phyloP scores from a whole-genome alignment of 2,888 invertebrate species.

The Rhingia campestris region DNA sequence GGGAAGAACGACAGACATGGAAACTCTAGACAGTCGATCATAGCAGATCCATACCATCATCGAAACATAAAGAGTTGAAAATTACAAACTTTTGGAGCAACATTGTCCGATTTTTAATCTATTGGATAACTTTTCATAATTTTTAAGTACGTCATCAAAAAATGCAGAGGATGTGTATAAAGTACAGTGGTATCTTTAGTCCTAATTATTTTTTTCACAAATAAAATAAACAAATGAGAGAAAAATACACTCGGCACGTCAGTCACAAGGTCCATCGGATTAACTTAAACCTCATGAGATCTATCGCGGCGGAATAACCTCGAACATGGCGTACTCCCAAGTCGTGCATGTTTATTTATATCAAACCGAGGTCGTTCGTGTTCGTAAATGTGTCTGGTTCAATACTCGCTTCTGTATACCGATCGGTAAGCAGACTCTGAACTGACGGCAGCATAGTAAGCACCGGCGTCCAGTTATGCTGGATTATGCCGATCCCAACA shows the following conservation, averaged over 20 bases:
- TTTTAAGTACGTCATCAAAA: slow-evolving; percentile 11
- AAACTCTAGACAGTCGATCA: too few species aligned
- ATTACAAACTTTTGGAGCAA: too few species aligned
- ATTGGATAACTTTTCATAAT: neutral
- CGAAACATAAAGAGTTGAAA: too few species aligned
- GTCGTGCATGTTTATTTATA: slow-evolving; percentile 94
- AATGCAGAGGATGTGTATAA: slow-evolving; percentile 14
- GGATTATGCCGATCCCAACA: slow-evolving; percentile 96
- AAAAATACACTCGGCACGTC: slow-evolving; percentile 51
- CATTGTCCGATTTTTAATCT: too few species aligned
- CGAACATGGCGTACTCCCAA: slow-evolving; percentile 94
- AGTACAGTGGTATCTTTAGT: slow-evolving; percentile 45
- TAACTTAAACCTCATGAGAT: slow-evolving; percentile 10
- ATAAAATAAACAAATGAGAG: slow-evolving; percentile 14
- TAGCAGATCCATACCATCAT: too few species aligned
- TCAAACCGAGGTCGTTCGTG: slow-evolving; percentile 89
- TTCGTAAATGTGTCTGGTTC: slow-evolving; percentile 89
- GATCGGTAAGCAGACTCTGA: slow-evolving; percentile 94
- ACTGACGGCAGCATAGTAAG: slow-evolving; percentile 94
- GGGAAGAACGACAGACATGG: too few species aligned
- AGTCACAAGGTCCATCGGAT: slow-evolving; percentile 52
- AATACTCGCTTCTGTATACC: slow-evolving; percentile 88
- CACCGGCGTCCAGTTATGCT: slow-evolving; percentile 98
- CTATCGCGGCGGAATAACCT: slow-evolving; percentile 83
- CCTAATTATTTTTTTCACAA: slow-evolving; percentile 2